Evolutionary conservation across 2,888 invertebrate species (phyloP).

Genomic region (Dascillus cervinus): DNA sequence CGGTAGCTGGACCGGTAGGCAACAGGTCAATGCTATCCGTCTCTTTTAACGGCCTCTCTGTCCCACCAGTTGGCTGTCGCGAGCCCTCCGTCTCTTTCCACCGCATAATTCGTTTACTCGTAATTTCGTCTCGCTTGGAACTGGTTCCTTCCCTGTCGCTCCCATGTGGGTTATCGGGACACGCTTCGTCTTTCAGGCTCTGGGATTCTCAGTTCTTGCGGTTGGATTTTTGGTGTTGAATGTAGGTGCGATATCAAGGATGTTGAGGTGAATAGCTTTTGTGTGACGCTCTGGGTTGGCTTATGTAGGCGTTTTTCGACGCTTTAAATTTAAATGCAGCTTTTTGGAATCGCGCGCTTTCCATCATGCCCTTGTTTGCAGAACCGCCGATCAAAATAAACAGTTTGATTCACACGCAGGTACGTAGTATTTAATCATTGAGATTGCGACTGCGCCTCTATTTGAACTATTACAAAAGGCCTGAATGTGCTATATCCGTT

Average conservation of each 20-base stretch:
- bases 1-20: conserved; percentile 55
- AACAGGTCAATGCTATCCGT: conserved; percentile 52
- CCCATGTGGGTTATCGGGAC: conserved; percentile 6
- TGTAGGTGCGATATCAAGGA: conserved; percentile 34
- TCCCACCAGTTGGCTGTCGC: conserved; percentile 38
- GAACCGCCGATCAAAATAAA: no score
- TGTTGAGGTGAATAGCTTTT: conserved; percentile 32
- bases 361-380: no score
- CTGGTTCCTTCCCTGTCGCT: conserved; percentile 9
- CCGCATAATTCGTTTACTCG: conserved; percentile 14
- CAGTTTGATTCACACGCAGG: no score
- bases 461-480: no score
- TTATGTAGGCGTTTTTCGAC: conserved; percentile 20
- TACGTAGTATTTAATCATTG: no score
- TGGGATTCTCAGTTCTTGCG: conserved; percentile 15
- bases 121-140: conserved; percentile 7
- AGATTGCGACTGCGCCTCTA: no score
- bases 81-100: conserved; percentile 18
- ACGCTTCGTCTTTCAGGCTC: conserved; percentile 9
- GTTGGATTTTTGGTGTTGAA: conserved; percentile 26
- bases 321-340: conserved; percentile 18
- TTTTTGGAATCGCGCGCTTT: no score
- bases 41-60: conserved; percentile 37
- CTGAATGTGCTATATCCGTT: no score
- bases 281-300: conserved; percentile 18